These are phyloP conservation scores for Prunella strophiata DNA, from an alignment of 2,797 vertebrate genomes.

Conservation along the genomic window DNA sequence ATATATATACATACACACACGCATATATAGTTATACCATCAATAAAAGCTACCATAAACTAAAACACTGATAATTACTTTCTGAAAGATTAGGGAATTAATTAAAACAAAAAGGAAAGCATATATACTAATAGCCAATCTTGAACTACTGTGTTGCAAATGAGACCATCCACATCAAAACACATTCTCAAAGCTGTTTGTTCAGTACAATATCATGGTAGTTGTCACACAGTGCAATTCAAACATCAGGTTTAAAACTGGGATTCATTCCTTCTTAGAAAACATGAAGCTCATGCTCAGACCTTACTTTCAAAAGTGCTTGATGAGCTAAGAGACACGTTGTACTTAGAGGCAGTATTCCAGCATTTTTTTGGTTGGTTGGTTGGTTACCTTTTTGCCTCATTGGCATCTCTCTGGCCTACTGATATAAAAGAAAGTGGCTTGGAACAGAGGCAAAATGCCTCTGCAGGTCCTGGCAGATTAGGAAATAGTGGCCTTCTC, in stretches of 20 bases:
- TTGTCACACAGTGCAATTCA: not conserved
- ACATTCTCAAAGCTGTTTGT: not conserved
- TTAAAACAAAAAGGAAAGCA: not conserved
- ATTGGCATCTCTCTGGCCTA: not conserved
- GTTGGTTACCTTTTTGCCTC: rapidly evolving
- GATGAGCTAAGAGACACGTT: not conserved
- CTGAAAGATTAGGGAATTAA: not conserved
- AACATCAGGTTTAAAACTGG: not conserved
- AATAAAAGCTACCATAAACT: not conserved
- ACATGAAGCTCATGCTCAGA: not conserved
- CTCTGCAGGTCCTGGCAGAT: not conserved
- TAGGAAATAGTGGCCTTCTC: not conserved
- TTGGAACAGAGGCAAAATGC: not conserved
- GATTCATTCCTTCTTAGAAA: not conserved
- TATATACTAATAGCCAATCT: not conserved
- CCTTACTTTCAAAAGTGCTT: not conserved
- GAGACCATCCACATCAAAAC: not conserved
- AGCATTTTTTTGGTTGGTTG: not conserved
- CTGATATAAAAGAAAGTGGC: not conserved
- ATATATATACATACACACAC: not conserved
- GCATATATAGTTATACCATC: not conserved
- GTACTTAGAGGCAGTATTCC: not conserved
- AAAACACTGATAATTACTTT: not conserved
- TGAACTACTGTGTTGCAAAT: not conserved
- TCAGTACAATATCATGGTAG: not conserved